Percentiles rank a stretch among this genome's conserved stretches.
Conservation (phyloP, 2,797 vertebrate genomes). For the Sebastes trivittatus region DNA sequence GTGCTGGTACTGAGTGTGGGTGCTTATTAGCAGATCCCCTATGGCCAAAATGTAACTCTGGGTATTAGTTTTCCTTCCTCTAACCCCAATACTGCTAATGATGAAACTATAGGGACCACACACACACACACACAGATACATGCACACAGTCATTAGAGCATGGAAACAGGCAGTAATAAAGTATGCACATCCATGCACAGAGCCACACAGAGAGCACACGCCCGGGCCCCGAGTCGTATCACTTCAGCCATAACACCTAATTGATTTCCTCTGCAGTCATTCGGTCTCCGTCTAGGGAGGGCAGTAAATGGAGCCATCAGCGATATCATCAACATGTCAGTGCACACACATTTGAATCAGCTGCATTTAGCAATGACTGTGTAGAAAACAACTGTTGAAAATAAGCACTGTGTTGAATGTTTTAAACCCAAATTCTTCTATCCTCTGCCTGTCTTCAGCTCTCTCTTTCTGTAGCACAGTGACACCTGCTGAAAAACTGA, state of each 20-base stretch:
- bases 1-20: neutral
- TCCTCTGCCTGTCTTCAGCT: neutral
- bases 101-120: slow-evolving; percentile 5
- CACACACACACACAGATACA: neutral
- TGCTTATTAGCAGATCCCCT: slow-evolving; percentile 36
- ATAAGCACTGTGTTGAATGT: neutral
- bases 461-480: slow-evolving; percentile 49
- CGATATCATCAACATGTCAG: neutral
- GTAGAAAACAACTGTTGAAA: slow-evolving; percentile 2
- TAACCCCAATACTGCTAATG: neutral
- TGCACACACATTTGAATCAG: neutral
- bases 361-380: neutral
- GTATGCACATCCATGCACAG: neutral
- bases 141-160: neutral
- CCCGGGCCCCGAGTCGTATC: neutral
- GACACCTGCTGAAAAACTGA: slow-evolving; percentile 64
- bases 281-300: neutral
- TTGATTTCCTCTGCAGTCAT: slow-evolving; percentile 32
- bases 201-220: neutral
- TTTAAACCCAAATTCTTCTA: neutral
- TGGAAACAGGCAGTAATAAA: neutral
- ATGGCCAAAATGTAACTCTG: slow-evolving; percentile 2
- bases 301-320: neutral
- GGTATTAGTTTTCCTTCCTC: slow-evolving; percentile 8
- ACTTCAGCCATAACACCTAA: neutral